Conservation (phyloP, 2,888 invertebrate species). For the Germaria angustata region DNA sequence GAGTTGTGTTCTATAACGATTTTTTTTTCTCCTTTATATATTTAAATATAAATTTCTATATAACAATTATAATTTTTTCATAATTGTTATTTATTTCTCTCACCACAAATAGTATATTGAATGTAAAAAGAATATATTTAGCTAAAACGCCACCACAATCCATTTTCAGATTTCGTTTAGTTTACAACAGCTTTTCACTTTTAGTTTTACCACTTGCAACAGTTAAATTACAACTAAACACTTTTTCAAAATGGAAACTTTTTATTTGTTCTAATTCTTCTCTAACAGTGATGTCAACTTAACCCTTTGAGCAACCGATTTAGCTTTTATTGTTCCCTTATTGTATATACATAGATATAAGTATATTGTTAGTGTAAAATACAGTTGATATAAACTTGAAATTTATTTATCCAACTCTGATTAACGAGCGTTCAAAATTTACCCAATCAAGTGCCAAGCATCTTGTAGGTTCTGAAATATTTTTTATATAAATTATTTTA, state of each 20-base stretch:
- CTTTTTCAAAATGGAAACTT: neutral
- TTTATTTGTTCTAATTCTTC: neutral
- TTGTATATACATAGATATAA: too few relatives aligned
- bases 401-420: too few relatives aligned
- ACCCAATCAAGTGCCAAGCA: too few relatives aligned
- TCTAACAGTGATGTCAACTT: neutral
- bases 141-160: constrained; percentile 88
- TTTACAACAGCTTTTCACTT: constrained; percentile 74
- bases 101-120: constrained; percentile 89
- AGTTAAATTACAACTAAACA: constrained; percentile 28
- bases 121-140: constrained; percentile 90
- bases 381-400: too few relatives aligned
- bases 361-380: too few relatives aligned
- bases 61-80: neutral
- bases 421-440: too few relatives aligned
- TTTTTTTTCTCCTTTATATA: neutral
- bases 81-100: constrained; percentile 77
- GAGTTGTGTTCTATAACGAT: too few relatives aligned
- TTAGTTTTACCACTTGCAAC: constrained; percentile 3
- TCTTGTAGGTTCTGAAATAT: too few relatives aligned
- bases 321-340: too few relatives aligned
- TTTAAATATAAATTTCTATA: neutral
- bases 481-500: too few relatives aligned
- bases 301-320: too few relatives aligned
- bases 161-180: constrained; percentile 79